Conservation (phyloP, 1,140 invertebrate genomes). For the Batillaria attramentaria region DNA sequence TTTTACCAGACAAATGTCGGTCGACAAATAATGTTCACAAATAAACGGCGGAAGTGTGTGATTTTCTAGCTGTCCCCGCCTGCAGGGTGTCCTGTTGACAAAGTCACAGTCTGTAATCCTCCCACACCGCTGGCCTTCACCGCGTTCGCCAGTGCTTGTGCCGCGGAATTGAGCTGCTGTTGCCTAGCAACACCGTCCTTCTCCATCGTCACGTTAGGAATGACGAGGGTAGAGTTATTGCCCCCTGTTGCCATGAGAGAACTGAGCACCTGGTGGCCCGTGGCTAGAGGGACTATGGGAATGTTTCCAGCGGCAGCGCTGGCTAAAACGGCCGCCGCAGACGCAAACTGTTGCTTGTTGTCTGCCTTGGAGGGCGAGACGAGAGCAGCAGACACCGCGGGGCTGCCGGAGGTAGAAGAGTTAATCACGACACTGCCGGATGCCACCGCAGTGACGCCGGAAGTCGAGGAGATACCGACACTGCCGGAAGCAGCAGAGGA, state of each 20-base stretch:
- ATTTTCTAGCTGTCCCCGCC: no score
- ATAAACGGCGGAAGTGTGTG: no score
- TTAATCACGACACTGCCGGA: neutral
- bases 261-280: slow-evolving; percentile 9
- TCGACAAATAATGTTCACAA: no score
- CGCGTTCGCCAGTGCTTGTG: slow-evolving; percentile 15
- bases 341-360: slow-evolving; percentile 19
- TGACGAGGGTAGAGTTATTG: slow-evolving; percentile 9
- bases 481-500: neutral
- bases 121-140: slow-evolving; percentile 27
- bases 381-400: neutral
- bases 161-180: slow-evolving; percentile 21
- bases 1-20: no score
- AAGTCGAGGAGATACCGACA: no score
- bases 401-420: neutral
- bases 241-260: slow-evolving; percentile 22
- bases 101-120: slow-evolving; percentile 3
- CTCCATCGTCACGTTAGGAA: neutral
- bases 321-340: slow-evolving; percentile 2
- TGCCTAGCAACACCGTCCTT: neutral
- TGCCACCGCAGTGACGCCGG: neutral
- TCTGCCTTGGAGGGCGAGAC: neutral
- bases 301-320: slow-evolving; percentile 26
- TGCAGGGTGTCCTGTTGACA: no score
- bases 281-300: slow-evolving; percentile 19